phyloP scores from a whole-genome alignment of 2,888 invertebrate genomes.

The Drosophila flavopinicola region DNA sequence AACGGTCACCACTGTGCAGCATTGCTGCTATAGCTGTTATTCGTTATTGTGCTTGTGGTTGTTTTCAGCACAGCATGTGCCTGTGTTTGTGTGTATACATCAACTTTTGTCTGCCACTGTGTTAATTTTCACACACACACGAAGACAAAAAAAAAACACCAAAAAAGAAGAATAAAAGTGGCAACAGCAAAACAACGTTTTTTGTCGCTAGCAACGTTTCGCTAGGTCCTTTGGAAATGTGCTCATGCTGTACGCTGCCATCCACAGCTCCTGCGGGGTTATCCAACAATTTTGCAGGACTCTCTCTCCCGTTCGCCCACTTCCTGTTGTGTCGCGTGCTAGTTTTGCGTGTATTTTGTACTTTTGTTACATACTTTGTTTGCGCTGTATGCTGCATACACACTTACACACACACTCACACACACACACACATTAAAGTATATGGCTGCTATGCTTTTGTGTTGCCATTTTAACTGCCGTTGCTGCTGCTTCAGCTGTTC shows the following conservation, averaged over 20 bases:
- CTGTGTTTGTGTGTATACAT: constrained; percentile 18
- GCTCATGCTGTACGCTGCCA: neutral
- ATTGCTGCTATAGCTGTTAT: constrained; percentile 21
- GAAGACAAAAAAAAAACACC: constrained; percentile 15
- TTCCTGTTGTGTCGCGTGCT: constrained; percentile 58
- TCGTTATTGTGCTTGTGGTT: constrained; percentile 28
- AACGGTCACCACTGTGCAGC: constrained; percentile 37
- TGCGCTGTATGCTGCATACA: constrained; percentile 17
- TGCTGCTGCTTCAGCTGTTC: constrained; percentile 32
- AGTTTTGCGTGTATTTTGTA: constrained; percentile 51
- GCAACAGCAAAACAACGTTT: constrained; percentile 31
- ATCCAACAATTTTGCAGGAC: constrained; percentile 11
- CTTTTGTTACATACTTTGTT: constrained; percentile 51
- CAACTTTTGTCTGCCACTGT: constrained; percentile 63
- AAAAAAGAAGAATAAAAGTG: constrained; percentile 25
- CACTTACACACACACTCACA: constrained; percentile 1
- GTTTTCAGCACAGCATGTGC: constrained; percentile 25
- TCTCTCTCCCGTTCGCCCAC: constrained; percentile 10
- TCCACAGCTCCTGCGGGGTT: neutral
- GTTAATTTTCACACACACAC: constrained; percentile 72
- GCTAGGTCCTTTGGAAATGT: constrained; percentile 2
- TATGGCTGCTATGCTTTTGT: constrained; percentile 32
- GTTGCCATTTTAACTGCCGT: constrained; percentile 45
- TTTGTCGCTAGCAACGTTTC: constrained; percentile 26
- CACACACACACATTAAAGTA: constrained; percentile 5